Conservation (phyloP, 2,888 invertebrate genomes). For the Seira ritae region DNA sequence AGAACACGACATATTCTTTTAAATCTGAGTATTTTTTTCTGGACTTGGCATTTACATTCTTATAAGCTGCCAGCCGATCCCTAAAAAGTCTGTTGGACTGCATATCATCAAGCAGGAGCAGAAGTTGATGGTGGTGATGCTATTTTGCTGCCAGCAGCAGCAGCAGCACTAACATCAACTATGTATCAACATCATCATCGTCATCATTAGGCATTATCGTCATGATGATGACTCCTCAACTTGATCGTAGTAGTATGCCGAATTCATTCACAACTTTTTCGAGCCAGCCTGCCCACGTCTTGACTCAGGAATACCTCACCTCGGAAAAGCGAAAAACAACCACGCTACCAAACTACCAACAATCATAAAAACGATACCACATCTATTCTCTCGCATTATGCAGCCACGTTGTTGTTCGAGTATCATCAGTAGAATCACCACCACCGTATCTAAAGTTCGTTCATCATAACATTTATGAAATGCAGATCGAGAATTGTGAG, state of each 20-base stretch:
- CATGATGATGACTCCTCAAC: not conserved
- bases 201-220: conserved; percentile 5
- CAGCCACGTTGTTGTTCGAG: too few relatives aligned
- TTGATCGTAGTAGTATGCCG: conserved; percentile 39
- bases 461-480: too few relatives aligned
- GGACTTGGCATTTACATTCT: conserved; percentile 15
- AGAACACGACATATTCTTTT: too few relatives aligned
- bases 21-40: conserved; percentile 16
- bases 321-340: too few relatives aligned
- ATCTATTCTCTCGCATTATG: too few relatives aligned
- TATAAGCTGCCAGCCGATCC: conserved; percentile 20
- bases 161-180: conserved; percentile 16
- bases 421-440: too few relatives aligned
- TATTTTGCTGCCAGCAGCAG: conserved; percentile 2
- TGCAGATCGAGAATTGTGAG: too few relatives aligned
- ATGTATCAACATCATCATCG: conserved; percentile 22
- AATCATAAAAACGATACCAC: too few relatives aligned
- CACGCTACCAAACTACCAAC: too few relatives aligned
- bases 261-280: conserved; percentile 58
- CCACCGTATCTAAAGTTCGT: too few relatives aligned
- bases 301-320: too few relatives aligned
- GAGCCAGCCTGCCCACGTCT: too few relatives aligned
- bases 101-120: conserved; percentile 26
- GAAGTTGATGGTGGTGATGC: not conserved
- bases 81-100: conserved; percentile 26